A percentile compares a stretch with the other conserved stretches of the same genome.
Evolutionary conservation across 2,888 invertebrate genomes (phyloP).

Genomic region (Busseola fusca): DNA sequence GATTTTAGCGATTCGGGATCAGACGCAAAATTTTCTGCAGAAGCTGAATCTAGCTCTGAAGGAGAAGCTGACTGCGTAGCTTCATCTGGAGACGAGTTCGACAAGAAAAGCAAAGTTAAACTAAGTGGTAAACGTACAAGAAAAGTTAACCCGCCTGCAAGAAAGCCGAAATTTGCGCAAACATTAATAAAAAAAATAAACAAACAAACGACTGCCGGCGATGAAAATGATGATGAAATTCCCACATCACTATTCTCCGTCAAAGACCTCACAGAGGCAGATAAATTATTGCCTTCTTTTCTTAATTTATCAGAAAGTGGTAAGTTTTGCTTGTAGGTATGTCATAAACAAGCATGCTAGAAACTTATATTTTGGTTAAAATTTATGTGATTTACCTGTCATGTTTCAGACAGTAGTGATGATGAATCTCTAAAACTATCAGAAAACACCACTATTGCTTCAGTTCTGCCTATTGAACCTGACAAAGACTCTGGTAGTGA

Average conservation of each 20-base stretch:
- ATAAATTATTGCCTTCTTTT: slow-evolving; percentile 82
- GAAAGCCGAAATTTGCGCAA: slow-evolving; percentile 74
- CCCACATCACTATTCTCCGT: slow-evolving; percentile 72
- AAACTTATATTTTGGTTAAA: not conserved
- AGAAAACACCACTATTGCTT: slow-evolving; percentile 48
- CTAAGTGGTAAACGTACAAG: slow-evolving; percentile 40
- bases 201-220: slow-evolving; percentile 65
- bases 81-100: slow-evolving; percentile 78
- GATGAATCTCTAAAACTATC: slow-evolving; percentile 74
- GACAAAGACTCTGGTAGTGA: slow-evolving; percentile 70
- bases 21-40: slow-evolving; percentile 81
- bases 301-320: slow-evolving; percentile 87
- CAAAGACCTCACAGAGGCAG: slow-evolving; percentile 83
- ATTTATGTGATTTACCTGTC: not conserved
- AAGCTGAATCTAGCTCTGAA: slow-evolving; percentile 73
- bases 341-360: not conserved
- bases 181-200: slow-evolving; percentile 74
- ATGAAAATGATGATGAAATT: slow-evolving; percentile 63
- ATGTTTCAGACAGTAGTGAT: slow-evolving; percentile 81
- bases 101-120: slow-evolving; percentile 59
- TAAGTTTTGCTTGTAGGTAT: slow-evolving; percentile 63
- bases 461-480: slow-evolving; percentile 47
- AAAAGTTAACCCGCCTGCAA: slow-evolving; percentile 51
- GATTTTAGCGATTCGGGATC: slow-evolving; percentile 88
- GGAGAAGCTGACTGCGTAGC: slow-evolving; percentile 68